Base-by-base conservation (phyloP, 30 jellyfish, hydroid and myxozoan genomes). In the Rhopilema esculentum region DNA sequence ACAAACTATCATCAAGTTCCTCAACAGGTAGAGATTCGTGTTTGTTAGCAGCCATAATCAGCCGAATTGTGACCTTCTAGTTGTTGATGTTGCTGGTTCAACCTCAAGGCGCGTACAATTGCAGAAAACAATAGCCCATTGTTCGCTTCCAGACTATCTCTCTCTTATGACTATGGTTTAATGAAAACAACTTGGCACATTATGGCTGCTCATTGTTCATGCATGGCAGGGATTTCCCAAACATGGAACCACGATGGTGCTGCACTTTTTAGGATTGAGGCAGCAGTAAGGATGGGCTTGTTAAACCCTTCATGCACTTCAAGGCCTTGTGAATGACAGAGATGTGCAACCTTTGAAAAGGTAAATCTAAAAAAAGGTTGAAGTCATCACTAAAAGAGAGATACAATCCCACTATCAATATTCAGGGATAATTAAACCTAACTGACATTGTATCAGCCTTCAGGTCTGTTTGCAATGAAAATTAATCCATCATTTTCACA, bases 271-370 rank as follows among this genome's bases (percentile, higher is more conserved):
- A 40, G 72, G 22, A 74, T 74, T 40, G 85, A 74, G 12, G 94
- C 90, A 12, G 91, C 84, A 20, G 72, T 74, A 16, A 8, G 94
- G 12, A 24, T 50, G 69, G 94, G 95, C 16, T 51, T 87, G 48
- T 27, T 80, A 15, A 76, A 65, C 50, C 96, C 85, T 2, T 82
- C 85, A n/a, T 82, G 91, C 91, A 82, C 84, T 0, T 85, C 93
- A 28, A 52, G 1, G 1, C 32, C 88, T 0, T 8, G 30, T 57
- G 80, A 16, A 25, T 72, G 93, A 65, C 32, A 52, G n/a, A 25
- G 72, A 70, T 16, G 93, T 73, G 32, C 23, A 51, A 16, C 88
- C 82, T 0, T 81, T 64, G 24, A 85, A 85, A 73, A 27, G 67
- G 84, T 27, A 62, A 85, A 26, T 53, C 53, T 21, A 40, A 30